Percentiles rank a stretch among this genome's conserved stretches.
Evolutionary conservation across 2,888 invertebrate species (phyloP).

Genomic region (Eustalomyia histrio): DNA sequence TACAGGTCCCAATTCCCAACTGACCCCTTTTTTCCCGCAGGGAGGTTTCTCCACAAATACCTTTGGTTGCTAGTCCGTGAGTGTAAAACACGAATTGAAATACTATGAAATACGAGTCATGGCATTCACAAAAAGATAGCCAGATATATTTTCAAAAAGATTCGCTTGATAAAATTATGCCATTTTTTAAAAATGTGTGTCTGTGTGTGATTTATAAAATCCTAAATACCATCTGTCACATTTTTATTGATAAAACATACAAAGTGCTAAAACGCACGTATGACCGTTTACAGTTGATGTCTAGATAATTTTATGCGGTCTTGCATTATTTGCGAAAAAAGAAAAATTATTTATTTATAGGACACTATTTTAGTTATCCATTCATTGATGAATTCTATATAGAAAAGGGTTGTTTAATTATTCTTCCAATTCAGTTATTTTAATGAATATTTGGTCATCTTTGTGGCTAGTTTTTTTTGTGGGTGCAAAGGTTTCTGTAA

Average conservation of each 20-base stretch:
- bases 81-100: no score
- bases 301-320: conserved; percentile 45
- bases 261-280: conserved; percentile 1
- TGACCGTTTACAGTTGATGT: conserved; percentile 50
- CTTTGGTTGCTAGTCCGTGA: no score
- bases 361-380: conserved; percentile 16
- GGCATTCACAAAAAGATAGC: no score
- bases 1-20: no score
- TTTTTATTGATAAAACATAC: conserved; percentile 8
- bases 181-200: no score
- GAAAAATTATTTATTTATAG: conserved; percentile 45
- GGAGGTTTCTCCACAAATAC: no score
- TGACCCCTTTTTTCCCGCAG: no score
- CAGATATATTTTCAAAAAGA: no score
- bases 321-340: conserved; percentile 33
- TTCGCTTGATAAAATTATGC: no score
- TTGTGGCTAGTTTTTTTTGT: conserved; percentile 43
- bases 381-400: neutral
- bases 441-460: conserved; percentile 65
- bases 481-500: conserved; percentile 41
- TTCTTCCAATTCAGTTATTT: conserved; percentile 27
- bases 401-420: conserved; percentile 58
- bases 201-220: neutral
- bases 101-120: no score
- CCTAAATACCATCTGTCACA: conserved; percentile 51